Base-by-base conservation (phyloP, 2,113 vertebrate species). In the Perca fluviatilis region DNA sequence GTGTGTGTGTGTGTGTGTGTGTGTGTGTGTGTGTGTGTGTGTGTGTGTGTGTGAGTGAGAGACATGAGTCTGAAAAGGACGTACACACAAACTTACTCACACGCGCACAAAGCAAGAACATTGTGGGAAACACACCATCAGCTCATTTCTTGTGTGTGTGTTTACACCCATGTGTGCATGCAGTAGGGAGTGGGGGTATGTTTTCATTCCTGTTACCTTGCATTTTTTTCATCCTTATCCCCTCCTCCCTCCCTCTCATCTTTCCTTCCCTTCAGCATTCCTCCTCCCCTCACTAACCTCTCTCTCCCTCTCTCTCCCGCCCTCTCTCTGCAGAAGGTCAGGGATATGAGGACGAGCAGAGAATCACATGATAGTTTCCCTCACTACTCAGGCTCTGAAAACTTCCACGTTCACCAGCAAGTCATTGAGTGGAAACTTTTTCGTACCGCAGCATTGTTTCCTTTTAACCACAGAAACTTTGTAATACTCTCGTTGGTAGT, bases 271-370 rank as follows among this genome's bases (percentile, higher is more conserved):
- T 65, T 50, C 40, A 43, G 7, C 40, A 43, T 43, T 43, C 40
- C 40, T 43, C 9, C 40, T 10, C 40, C 9, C 40, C 9, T 10
- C 40, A 40, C 40, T 10, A 40, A 40, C 40, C 36, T 53, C 43
- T 30, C 70, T 66, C 74, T 83, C 53, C 50, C 63, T 15, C 74
- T 72, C 16, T 46, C 49, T 33, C 60, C 19, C 33, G 11, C 46
- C 56, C 66, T 81, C 69, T 72, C 79, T 58, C 62, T 19, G 46
- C 76, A 73, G 83, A 92, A 90, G 91, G 92, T 92, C 89, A 91
- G 86, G 57, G 82, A 80, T 75, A 68, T 53, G 83, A 91, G 82
- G 82, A 88, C 84, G 43, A 80, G 68, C 75, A 50, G 40, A 76
- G 63, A 80, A 82, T 90, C 92, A 91, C 86, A 89, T 80, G 87